These are phyloP conservation scores for Eptesicus fuscus DNA, from an alignment of 2,113 vertebrate species.

Conservation along the genomic window DNA sequence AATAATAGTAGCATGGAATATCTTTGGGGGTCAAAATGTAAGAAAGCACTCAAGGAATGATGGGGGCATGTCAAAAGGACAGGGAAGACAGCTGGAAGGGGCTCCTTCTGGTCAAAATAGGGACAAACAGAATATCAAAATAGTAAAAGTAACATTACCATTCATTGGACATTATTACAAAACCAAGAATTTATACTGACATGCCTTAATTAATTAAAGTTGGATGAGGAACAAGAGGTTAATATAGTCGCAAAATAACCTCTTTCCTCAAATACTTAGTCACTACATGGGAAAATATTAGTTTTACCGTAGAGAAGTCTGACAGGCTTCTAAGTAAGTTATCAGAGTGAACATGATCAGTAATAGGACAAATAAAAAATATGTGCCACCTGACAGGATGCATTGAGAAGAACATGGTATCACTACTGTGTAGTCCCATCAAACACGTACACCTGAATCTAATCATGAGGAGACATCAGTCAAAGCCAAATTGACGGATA, in stretches of 20 bases:
- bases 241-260: neutral
- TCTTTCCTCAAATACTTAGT: neutral
- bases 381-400: neutral
- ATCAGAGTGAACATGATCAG: neutral
- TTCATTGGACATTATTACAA: neutral
- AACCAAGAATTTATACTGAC: neutral
- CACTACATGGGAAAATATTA: neutral
- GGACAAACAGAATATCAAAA: neutral
- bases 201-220: neutral
- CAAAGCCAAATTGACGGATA: neutral
- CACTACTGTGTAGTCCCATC: neutral
- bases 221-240: neutral
- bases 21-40: neutral
- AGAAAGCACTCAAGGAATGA: neutral
- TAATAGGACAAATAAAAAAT: neutral
- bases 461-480: neutral
- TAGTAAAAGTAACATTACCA: neutral
- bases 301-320: neutral
- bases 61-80: neutral
- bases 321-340: neutral
- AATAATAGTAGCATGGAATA: neutral
- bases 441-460: neutral
- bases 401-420: neutral
- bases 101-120: neutral
- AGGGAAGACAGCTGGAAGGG: neutral